phyloP scores from a whole-genome alignment of 2,113 vertebrate species.

The Tragelaphus scriptus region DNA sequence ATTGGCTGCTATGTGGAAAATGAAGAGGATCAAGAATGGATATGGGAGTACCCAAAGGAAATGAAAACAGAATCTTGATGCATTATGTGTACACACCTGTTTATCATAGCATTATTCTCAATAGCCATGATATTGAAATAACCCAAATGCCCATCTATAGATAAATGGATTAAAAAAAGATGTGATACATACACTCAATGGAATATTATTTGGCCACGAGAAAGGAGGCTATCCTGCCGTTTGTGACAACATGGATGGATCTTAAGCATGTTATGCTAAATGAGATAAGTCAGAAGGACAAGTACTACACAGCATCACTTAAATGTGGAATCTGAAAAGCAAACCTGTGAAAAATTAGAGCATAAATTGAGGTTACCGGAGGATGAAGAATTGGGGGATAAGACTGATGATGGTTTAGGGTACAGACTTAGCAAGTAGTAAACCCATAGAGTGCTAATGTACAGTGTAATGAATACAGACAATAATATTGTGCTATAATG shows the following conservation, averaged over 20 bases:
- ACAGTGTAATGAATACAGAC: background rate
- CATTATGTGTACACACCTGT: background rate
- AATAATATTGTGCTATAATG: background rate
- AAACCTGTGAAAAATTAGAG: background rate
- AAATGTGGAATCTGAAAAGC: background rate
- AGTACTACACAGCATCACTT: background rate
- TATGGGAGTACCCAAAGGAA: background rate
- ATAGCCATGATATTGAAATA: background rate
- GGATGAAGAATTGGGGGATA: background rate
- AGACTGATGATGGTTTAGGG: background rate
- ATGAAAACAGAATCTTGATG: background rate
- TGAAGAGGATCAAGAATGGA: background rate
- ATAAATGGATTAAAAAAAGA: background rate
- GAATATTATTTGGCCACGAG: background rate
- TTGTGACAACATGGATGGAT: background rate
- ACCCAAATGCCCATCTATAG: background rate
- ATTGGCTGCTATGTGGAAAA: background rate
- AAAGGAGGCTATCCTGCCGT: background rate
- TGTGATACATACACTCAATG: background rate
- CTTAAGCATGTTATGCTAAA: background rate
- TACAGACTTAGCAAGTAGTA: background rate
- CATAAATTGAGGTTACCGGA: background rate
- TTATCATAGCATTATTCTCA: background rate
- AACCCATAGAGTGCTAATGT: background rate
- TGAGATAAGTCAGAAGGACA: background rate